Base-by-base conservation (phyloP, 2,888 invertebrate species). In the Archaeoteleia sp. region DNA sequence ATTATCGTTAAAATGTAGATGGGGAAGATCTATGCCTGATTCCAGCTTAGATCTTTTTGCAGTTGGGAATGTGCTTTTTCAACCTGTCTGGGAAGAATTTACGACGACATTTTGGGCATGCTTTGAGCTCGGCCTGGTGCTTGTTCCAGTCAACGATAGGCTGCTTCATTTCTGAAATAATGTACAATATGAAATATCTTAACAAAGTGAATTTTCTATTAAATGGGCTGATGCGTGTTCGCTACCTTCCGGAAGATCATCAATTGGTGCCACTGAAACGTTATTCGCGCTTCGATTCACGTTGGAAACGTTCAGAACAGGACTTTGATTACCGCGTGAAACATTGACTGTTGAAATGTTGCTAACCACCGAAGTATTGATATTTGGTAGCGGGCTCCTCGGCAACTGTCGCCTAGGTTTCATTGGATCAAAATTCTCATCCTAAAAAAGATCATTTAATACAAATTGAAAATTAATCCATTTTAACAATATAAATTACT, bases 31-130 rank as follows among this genome's bases (percentile, higher is more conserved):
- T n/a, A n/a, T n/a, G n/a, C n/a, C n/a, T n/a, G n/a, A n/a, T n/a
- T n/a, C n/a, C n/a, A 9, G 7, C 25, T 60, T 34, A 68, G 4
- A 70, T 62, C 55, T 10, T 67, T 14, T 51, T 71, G 53, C 63
- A 68, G 13, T 42, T 35, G 1, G 34, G 1, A 8, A 32, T 34
- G 29, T 82, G 80, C 45, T 73, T 79, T 10, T 73, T 34, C 17
- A 82, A 61, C 35, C 82, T 70, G 12, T 70, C 4, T 1, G 78
- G 75, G 25, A 73, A 69, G 30, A 82, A 82, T 37, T 68, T 77
- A 14, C 82, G 73, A 1, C 72, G 69, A 39, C 82, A 82, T 48
- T 77, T 78, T 20, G 57, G 43, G 17, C 82, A 82, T 2, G 34
- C 12, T 10, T 79, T 53, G 10, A 82, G 70, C 42, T 77, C 71